Conservation (phyloP, 2,797 vertebrate species). For the Vespertilio murinus region DNA sequence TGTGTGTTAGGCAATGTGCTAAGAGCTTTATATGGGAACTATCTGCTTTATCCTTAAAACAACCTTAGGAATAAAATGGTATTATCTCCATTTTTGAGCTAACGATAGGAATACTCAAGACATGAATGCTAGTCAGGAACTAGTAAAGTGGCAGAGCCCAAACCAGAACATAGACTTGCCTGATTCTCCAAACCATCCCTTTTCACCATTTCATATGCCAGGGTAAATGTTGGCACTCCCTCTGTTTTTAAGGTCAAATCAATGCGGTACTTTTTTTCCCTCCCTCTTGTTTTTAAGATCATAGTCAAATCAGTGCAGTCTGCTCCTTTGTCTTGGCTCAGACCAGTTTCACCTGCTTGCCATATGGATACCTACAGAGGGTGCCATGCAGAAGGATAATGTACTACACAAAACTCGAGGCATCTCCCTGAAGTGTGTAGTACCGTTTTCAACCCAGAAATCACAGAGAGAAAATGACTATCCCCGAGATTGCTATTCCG, state of each 20-base stretch:
- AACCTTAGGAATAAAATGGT: not conserved
- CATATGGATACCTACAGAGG: not conserved
- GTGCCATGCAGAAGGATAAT: not conserved
- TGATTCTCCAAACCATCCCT: not conserved
- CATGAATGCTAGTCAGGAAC: not conserved
- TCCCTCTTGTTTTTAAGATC: not conserved
- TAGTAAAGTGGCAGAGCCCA: not conserved
- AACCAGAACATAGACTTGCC: not conserved
- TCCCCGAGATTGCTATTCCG: conserved; percentile 48
- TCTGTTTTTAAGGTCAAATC: not conserved
- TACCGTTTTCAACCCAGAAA: conserved; percentile 55
- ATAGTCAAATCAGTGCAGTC: not conserved
- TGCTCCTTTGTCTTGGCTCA: not conserved
- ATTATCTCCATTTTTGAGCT: conserved; percentile 5
- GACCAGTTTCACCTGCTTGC: not conserved
- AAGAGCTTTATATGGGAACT: not conserved
- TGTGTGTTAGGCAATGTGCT: not conserved
- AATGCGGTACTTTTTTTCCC: not conserved
- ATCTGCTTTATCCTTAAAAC: not conserved
- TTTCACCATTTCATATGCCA: not conserved
- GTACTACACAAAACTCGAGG: not conserved
- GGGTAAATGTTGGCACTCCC: not conserved
- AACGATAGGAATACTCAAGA: not conserved
- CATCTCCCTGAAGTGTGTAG: conserved; percentile 13
- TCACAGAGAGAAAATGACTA: conserved; percentile 63